phyloP scores from a whole-genome alignment of 1,140 invertebrate species.

The Drosophila asahinai region DNA sequence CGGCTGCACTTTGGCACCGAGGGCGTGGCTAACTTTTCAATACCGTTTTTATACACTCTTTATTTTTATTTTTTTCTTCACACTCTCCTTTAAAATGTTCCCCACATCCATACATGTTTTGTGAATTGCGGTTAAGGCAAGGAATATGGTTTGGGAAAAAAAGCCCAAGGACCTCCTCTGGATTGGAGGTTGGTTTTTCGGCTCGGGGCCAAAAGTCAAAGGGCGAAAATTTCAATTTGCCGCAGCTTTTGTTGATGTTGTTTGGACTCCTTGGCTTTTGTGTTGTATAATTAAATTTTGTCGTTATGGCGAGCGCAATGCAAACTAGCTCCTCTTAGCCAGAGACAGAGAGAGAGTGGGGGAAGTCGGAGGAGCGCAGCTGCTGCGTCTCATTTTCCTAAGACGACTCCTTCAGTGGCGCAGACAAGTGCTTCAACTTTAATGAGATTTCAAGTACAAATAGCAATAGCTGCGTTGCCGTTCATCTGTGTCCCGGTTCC shows the following conservation, averaged over 20 bases:
- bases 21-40: constrained; percentile 63
- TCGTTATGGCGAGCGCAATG: constrained; percentile 35
- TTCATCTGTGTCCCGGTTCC: constrained; percentile 10
- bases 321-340: constrained; percentile 8
- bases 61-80: constrained; percentile 46
- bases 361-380: neutral
- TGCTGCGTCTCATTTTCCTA: constrained; percentile 22
- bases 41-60: constrained; percentile 53
- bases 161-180: no score
- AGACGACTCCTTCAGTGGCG: constrained; percentile 41
- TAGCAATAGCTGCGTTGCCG: constrained; percentile 49
- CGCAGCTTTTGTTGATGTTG: constrained; percentile 60
- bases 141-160: constrained; percentile 14
- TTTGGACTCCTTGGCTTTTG: constrained; percentile 54
- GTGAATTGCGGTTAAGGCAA: constrained; percentile 66
- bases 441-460: constrained; percentile 83
- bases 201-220: constrained; percentile 54
- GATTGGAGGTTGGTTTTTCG: neutral
- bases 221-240: constrained; percentile 76
- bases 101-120: constrained; percentile 40
- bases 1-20: constrained; percentile 32
- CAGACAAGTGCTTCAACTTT: constrained; percentile 77
- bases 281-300: constrained; percentile 75
- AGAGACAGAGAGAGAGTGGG: neutral
- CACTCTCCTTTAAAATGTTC: constrained; percentile 64